Evolutionary conservation across 2,113 vertebrate genomes (phyloP), one percentile per base, ranked within the genome.

Genomic region (Scomber scombrus): DNA sequence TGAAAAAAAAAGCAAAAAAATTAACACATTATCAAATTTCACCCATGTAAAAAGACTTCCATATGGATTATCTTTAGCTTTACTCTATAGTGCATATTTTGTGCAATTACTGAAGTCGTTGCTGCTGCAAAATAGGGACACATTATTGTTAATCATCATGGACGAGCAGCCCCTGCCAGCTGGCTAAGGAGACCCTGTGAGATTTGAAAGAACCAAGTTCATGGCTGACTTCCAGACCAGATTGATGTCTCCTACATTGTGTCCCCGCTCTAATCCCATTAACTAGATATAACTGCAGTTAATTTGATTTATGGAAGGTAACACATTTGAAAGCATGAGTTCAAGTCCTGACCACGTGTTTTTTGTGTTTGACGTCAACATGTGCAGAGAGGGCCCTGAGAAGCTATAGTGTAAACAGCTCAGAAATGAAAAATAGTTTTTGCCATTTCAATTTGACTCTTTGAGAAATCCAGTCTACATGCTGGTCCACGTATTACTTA

Each of bases 181-280:
- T 93, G 91, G 91, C 92, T 77, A 76, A 58, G 85, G 83, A 88
- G 85, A 87, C 85, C 86, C 89, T 76, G 85, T 80, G 74, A 84
- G 81, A 90, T 85, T 76, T 82, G 87, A 85, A 87, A 77, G 67
- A 75, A 91, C 78, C 70, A 55, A 80, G 90, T 84, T 67, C 66
- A 69, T 93, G 92, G 92, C 92, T 64, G 84, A 81, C 72, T 88
- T 93, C 93, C 92, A 93, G 85, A 81, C 40, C 74, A 86, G 90
- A 93, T 87, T 91, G 83, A 91, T 91, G 90, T 89, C 86, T 89
- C 82, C 89, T 88, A 81, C 88, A 79, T 86, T 85, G 82, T 91
- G 90, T 91, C 86, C 85, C 72, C 18, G 56, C 82, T 90, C 85
- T 91, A 93, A 93, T 93, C 91, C 89, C 79, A 90, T 93, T 91